Base-by-base conservation (phyloP, 2,797 vertebrate species). In the Salarias fasciatus region DNA sequence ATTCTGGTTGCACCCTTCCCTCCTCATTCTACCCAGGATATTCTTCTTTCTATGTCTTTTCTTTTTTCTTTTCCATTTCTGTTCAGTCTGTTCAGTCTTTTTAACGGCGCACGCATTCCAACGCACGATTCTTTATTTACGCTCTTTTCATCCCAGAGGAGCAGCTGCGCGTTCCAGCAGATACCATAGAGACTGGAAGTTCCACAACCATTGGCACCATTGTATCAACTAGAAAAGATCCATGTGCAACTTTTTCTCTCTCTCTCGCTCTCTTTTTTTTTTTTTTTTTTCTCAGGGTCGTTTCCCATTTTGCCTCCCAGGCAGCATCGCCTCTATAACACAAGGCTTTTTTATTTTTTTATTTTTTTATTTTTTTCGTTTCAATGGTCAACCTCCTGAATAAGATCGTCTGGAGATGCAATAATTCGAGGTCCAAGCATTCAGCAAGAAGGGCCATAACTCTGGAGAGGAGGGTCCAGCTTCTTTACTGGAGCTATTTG, bases 121-220 rank as follows among this genome's bases (percentile, higher is more conserved):
- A 62, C 44, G 57, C 35, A 57, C 37, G 24, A 63, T 46, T 46
- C 46, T 59, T 49, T 47, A 9, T 24, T 44, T 40, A 11, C 44
- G 29, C 14, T 43, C 36, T 30, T 29, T 54, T 11, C 43, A 35
- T 24, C 36, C 13, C 1, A 6, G 18, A 24, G 18, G 18, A 24
- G 53, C 15, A 63, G 48, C 37, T 41, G 11, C 70, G 4, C 76
- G 77, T 77, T 75, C 77, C 33, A 42, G 50, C 4, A 1, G 78
- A 72, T 50, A 43, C 86, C 77, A 80, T 84, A 59, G 84, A 51
- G 67, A 78, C 72, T 11, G 35, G 72, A 72, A 62, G 68, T 53
- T 44, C 55, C 50, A 12, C 49, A 50, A 66, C 9, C 28, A 47
- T 42, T 35, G 70, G 62, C 54, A 11, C 53, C 31, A 31, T 6